Conservation (phyloP, 2,797 vertebrate genomes). For the Tokudaia tokunoshimensis region DNA sequence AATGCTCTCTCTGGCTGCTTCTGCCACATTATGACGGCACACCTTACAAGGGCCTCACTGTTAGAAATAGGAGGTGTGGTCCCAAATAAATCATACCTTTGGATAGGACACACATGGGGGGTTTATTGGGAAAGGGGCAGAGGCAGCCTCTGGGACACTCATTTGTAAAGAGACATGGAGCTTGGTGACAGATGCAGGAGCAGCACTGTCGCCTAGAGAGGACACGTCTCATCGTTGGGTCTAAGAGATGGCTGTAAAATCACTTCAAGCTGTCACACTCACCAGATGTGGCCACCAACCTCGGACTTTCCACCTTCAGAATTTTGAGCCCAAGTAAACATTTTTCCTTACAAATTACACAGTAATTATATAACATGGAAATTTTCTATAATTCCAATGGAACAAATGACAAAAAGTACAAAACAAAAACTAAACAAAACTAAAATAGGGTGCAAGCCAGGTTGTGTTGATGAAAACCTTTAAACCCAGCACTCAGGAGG, state of each 20-base stretch:
- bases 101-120: background rate
- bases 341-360: background rate
- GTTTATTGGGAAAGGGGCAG: background rate
- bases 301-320: background rate
- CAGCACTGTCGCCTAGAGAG: background rate
- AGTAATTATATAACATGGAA: background rate
- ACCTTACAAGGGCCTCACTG: background rate
- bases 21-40: background rate
- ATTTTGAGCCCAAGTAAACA: background rate
- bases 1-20: background rate
- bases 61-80: background rate
- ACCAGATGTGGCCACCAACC: background rate
- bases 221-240: background rate
- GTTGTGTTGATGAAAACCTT: background rate
- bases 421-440: background rate
- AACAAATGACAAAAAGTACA: background rate
- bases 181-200: background rate
- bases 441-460: background rate
- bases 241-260: background rate
- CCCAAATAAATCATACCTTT: background rate
- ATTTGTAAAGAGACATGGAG: accelerated
- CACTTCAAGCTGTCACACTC: background rate
- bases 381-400: background rate
- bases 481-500: background rate
- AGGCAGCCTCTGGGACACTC: background rate